Percentiles rank a stretch among this genome's conserved stretches.
phyloP scores from a whole-genome alignment of 2,797 vertebrate genomes.

The Scomberomorus guttatus region DNA sequence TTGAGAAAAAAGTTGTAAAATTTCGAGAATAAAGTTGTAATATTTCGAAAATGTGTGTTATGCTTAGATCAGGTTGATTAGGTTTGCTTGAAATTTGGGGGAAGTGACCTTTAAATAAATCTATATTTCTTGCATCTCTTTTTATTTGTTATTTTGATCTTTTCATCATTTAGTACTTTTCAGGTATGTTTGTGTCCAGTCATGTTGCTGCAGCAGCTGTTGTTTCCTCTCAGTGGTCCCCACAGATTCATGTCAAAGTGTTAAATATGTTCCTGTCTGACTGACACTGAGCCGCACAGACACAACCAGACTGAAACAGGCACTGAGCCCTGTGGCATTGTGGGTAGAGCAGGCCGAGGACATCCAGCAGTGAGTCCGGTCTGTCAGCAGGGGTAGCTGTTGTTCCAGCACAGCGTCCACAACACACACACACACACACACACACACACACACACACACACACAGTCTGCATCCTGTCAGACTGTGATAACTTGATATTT shows the following conservation, averaged over 20 bases:
- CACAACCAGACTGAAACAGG: neutral
- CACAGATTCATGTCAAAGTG: neutral
- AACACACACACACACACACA: constrained; percentile 13
- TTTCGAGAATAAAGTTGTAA: no score
- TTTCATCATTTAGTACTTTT: no score
- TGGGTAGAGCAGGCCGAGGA: constrained; percentile 25
- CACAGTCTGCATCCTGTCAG: constrained; percentile 27
- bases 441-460: constrained; percentile 32
- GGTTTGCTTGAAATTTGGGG: neutral
- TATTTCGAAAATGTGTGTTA: no score
- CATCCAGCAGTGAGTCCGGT: constrained; percentile 9
- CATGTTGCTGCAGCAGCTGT: neutral
- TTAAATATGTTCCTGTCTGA: constrained; percentile 16
- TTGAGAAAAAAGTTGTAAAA: no score
- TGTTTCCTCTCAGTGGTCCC: neutral
- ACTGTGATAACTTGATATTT: constrained; percentile 38
- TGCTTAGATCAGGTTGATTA: no score
- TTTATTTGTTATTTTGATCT: no score
- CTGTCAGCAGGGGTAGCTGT: constrained; percentile 76
- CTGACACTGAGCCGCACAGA: no score
- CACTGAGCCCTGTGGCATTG: constrained; percentile 10
- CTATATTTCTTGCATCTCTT: neutral
- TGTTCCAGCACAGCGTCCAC: constrained; percentile 40
- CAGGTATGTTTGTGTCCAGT: neutral
- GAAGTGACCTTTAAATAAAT: neutral